These are phyloP conservation scores for Hemicrepidius hirtus DNA, from an alignment of 2,888 invertebrate genomes.

Conservation along the genomic window DNA sequence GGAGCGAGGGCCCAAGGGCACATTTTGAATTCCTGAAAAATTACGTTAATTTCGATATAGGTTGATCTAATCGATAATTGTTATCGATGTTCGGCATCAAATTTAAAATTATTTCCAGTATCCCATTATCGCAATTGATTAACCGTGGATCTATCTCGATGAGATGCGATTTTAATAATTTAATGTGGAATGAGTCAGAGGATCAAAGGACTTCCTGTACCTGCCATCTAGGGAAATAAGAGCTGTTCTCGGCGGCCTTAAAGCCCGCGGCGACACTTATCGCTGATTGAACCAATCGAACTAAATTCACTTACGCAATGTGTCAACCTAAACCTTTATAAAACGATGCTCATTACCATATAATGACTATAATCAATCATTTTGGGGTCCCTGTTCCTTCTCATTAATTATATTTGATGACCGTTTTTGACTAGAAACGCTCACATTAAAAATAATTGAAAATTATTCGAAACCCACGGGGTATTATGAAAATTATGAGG, in stretches of 20 bases:
- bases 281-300: slow-evolving; percentile 22
- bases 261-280: slow-evolving; percentile 10
- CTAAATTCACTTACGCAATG: slow-evolving; percentile 17
- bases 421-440: not conserved
- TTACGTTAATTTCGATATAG: too few species aligned
- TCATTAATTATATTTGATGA: slow-evolving; percentile 9
- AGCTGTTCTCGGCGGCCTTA: slow-evolving; percentile 17
- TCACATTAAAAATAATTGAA: slow-evolving; percentile 11
- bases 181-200: slow-evolving; percentile 27
- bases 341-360: slow-evolving; percentile 26
- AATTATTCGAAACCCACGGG: not conserved
- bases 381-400: slow-evolving; percentile 1
- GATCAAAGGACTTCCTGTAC: slow-evolving; percentile 38
- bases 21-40: not conserved
- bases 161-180: not conserved
- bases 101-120: not conserved
- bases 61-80: too few species aligned
- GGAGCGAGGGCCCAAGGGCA: too few species aligned
- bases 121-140: slow-evolving; percentile 10
- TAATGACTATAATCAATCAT: slow-evolving; percentile 39
- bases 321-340: slow-evolving; percentile 26
- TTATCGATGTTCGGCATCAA: too few species aligned
- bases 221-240: slow-evolving; percentile 29
- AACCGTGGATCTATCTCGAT: not conserved
- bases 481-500: too few species aligned